phyloP scores from a whole-genome alignment of 1,140 invertebrate species.

The Adoxophyes honmai region DNA sequence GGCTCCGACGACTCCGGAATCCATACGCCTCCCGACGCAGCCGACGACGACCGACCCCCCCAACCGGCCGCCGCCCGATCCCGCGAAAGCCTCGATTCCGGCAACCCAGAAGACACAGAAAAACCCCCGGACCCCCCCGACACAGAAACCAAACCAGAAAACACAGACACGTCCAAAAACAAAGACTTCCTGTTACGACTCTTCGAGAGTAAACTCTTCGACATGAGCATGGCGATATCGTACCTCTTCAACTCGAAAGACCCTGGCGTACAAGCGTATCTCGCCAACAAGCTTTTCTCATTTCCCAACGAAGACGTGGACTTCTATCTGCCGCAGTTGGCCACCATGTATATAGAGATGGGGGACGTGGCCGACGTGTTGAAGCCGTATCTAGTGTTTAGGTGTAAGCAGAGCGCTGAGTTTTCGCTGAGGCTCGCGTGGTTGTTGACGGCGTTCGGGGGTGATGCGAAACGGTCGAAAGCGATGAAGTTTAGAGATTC shows the following conservation, averaged over 20 bases:
- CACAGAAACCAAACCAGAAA: constrained; percentile 31
- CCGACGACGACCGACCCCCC: constrained; percentile 53
- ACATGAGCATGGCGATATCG: constrained; percentile 98
- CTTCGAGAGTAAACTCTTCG: constrained; percentile 97
- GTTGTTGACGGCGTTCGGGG: constrained; percentile 95
- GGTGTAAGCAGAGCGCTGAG: constrained; percentile 95
- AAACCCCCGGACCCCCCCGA: constrained; percentile 73
- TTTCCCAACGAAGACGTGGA: constrained; percentile 95
- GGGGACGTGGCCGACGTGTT: constrained; percentile 95
- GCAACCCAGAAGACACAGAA: constrained; percentile 78
- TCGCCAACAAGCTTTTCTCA: constrained; percentile 97
- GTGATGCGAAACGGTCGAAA: constrained; percentile 91
- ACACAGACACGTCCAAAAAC: constrained; percentile 53
- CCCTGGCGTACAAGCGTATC: constrained; percentile 96
- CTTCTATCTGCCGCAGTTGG: constrained; percentile 98
- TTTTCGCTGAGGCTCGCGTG: constrained; percentile 97
- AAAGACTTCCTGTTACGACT: constrained; percentile 86
- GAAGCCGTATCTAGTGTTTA: constrained; percentile 96
- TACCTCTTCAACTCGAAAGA: constrained; percentile 99
- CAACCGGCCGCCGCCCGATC: constrained; percentile 73
- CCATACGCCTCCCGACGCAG: constrained; percentile 78
- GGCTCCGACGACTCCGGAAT: constrained; percentile 93
- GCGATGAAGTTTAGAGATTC: constrained; percentile 92
- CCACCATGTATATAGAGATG: constrained; percentile 99
- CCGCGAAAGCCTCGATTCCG: constrained; percentile 84